Evolutionary conservation across 1,140 invertebrate genomes (phyloP).

Genomic region (Orchesella cincta): DNA sequence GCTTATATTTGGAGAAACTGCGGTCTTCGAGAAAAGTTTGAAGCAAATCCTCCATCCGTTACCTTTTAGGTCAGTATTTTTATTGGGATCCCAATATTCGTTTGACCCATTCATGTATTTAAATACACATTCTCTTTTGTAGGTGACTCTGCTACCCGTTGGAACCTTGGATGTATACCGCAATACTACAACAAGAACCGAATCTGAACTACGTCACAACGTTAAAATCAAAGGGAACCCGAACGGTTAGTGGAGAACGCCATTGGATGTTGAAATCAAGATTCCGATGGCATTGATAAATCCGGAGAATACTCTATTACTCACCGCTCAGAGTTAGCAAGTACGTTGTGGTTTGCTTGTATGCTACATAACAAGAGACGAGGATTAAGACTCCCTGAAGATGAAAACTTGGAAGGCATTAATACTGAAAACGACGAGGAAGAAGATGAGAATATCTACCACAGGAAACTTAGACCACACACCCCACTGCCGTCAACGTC

Average conservation of each 20-base stretch:
- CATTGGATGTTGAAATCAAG: slow-evolving; percentile 39
- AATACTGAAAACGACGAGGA: too few species aligned
- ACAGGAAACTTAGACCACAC: too few species aligned
- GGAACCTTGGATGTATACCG: too few species aligned
- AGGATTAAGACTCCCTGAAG: slow-evolving; percentile 13
- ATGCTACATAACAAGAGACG: slow-evolving; percentile 33
- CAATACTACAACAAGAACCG: too few species aligned
- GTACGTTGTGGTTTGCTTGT: background rate
- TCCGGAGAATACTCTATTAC: slow-evolving; percentile 18
- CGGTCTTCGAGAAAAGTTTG: slow-evolving; percentile 14
- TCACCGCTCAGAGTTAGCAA: background rate
- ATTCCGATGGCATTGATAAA: slow-evolving; percentile 34
- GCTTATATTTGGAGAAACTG: slow-evolving; percentile 37
- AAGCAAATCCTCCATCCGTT: slow-evolving; percentile 24
- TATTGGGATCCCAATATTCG: background rate
- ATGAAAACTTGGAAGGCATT: slow-evolving; percentile 28
- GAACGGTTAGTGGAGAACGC: slow-evolving; percentile 30
- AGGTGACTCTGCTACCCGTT: too few species aligned
- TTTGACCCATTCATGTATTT: background rate
- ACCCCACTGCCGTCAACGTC: too few species aligned
- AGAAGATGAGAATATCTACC: too few species aligned
- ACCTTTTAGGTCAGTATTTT: slow-evolving; percentile 6
- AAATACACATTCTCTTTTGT: background rate
- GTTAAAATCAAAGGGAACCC: slow-evolving; percentile 8
- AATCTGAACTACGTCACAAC: too few species aligned